phyloP scores from a whole-genome alignment of 2,888 invertebrate genomes.

The Escarpia spicata region DNA sequence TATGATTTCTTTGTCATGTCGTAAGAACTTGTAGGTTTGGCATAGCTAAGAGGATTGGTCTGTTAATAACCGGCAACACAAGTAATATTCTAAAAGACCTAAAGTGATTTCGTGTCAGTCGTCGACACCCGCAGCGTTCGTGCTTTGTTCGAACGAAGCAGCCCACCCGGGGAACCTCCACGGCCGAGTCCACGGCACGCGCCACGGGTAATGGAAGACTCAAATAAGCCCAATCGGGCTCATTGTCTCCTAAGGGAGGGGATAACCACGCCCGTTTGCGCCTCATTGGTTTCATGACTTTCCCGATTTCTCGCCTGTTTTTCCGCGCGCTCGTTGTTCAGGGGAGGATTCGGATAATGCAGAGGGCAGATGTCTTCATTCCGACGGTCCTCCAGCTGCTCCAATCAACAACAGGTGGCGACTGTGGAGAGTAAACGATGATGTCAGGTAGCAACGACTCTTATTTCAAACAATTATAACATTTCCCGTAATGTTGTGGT shows the following conservation, averaged over 20 bases:
- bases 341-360: background rate
- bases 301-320: background rate
- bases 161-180: background rate
- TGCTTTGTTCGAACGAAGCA: background rate
- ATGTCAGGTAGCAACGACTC: background rate
- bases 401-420: background rate
- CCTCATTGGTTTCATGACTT: slow-evolving; percentile 6
- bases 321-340: background rate
- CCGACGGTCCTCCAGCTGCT: background rate
- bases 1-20: too few relatives aligned
- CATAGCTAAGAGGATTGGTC: too few relatives aligned
- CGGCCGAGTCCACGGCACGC: background rate
- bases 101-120: too few relatives aligned
- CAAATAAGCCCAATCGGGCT: background rate
- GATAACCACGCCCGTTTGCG: background rate
- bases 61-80: too few relatives aligned
- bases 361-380: background rate
- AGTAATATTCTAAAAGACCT: too few relatives aligned
- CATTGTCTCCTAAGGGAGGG: background rate
- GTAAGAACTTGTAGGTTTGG: too few relatives aligned
- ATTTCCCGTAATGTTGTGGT: background rate
- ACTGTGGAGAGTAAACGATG: background rate
- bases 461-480: background rate
- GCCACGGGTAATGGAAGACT: background rate
- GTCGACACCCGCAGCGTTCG: background rate